A percentile compares a stretch with the other conserved stretches of the same genome.
Conservation (phyloP, 2,797 vertebrate genomes). For the Tragelaphus eurycerus region DNA sequence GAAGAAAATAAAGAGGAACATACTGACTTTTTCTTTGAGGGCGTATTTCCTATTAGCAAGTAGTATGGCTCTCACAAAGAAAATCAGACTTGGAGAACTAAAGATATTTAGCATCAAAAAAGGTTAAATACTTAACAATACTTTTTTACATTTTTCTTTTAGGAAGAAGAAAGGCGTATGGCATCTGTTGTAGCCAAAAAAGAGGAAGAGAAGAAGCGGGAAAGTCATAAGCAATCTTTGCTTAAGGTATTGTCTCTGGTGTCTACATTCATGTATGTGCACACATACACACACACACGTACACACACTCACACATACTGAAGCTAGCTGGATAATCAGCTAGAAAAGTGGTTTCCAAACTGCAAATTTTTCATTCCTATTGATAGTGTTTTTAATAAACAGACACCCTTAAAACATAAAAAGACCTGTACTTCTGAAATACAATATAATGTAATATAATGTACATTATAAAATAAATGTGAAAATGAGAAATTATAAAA, state of each 20-base stretch:
- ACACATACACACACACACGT: too few species aligned
- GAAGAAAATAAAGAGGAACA: background rate
- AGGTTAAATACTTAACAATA: background rate
- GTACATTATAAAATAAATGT: background rate
- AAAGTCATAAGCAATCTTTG: slow-evolving; percentile 94
- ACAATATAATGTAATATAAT: background rate
- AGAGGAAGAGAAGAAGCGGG: slow-evolving; percentile 97
- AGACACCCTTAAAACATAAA: background rate
- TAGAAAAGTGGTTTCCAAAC: background rate
- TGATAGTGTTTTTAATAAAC: background rate
- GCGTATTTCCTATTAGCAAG: background rate
- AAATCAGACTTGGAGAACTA: background rate
- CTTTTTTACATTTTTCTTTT: slow-evolving; percentile 2
- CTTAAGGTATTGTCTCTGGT: slow-evolving; percentile 88
- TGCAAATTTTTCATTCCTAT: background rate
- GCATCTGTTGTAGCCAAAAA: slow-evolving; percentile 94
- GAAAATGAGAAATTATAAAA: background rate
- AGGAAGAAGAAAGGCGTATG: slow-evolving; percentile 99
- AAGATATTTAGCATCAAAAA: background rate
- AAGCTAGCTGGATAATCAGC: background rate
- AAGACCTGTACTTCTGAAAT: background rate
- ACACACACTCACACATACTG: background rate
- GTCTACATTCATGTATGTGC: background rate
- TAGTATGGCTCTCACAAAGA: background rate
- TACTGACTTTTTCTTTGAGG: background rate